These are phyloP conservation scores for Microchirus variegatus DNA, from an alignment of 2,797 vertebrate species.

Conservation along the genomic window DNA sequence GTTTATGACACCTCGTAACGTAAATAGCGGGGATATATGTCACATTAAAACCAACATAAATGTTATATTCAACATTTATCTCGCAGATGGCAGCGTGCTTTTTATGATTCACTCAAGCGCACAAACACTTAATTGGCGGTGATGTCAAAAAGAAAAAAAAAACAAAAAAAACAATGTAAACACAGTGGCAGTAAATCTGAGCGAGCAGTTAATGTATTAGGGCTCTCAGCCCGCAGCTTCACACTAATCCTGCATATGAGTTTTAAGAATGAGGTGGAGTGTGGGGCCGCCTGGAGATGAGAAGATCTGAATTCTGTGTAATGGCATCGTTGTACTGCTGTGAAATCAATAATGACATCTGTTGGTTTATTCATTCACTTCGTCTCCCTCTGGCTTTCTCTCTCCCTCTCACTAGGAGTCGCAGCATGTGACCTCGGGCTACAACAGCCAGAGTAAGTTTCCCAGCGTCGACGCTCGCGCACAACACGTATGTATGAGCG, in stretches of 20 bases:
- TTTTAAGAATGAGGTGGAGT: conserved; percentile 43
- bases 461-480: conserved; percentile 38
- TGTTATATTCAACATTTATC: conserved; percentile 25
- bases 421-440: conserved; percentile 93
- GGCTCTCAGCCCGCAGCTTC: conserved; percentile 28
- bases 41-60: conserved; percentile 33
- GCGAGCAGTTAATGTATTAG: conserved; percentile 48
- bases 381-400: conserved; percentile 65
- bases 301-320: conserved; percentile 42
- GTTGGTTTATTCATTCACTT: conserved; percentile 67
- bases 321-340: conserved; percentile 44
- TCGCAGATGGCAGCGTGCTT: conserved; percentile 4
- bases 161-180: conserved; percentile 26
- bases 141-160: conserved; percentile 14
- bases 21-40: conserved; percentile 20
- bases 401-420: conserved; percentile 86
- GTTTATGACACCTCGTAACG: conserved; percentile 12
- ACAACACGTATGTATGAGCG: neutral
- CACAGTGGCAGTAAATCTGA: conserved; percentile 39
- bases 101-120: conserved; percentile 33
- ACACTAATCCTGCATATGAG: conserved; percentile 42
- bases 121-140: conserved; percentile 11
- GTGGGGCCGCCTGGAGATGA: conserved; percentile 25
- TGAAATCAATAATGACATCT: conserved; percentile 76
- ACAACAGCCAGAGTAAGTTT: conserved; percentile 94